Conservation (phyloP, 2,888 invertebrate genomes). For the Agrochola lychnidis region DNA sequence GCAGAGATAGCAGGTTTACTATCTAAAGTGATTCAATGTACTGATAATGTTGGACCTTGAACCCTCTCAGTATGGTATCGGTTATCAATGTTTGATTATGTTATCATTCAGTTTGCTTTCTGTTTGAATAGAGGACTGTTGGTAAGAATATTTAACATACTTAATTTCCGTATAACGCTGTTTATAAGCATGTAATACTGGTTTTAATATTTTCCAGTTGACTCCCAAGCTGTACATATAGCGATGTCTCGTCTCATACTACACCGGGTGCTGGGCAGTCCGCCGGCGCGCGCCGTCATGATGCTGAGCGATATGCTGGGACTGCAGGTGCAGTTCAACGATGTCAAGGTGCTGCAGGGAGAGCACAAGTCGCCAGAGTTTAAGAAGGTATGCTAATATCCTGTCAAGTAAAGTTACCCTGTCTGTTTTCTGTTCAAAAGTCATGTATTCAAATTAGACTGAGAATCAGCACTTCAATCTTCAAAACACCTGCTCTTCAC, state of each 20-base stretch:
- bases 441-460: not conserved
- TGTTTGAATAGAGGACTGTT: conserved; percentile 3
- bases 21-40: conserved; percentile 8
- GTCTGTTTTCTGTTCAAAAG: not conserved
- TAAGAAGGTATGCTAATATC: conserved; percentile 69
- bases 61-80: not conserved
- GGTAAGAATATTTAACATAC: conserved; percentile 18
- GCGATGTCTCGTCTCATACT: conserved; percentile 71
- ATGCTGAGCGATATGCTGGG: conserved; percentile 72
- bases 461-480: not conserved
- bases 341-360: conserved; percentile 69
- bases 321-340: conserved; percentile 67
- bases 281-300: conserved; percentile 74
- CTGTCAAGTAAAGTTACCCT: too few relatives aligned
- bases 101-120: conserved; percentile 12
- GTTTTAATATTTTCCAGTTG: not conserved
- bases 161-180: not conserved
- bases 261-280: conserved; percentile 71
- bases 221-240: not conserved
- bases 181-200: not conserved
- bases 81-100: conserved; percentile 18
- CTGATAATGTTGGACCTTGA: conserved; percentile 6
- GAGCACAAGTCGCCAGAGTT: conserved; percentile 72
- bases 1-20: not conserved
- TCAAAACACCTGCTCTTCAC: not conserved